These are phyloP conservation scores for Monochamus saltuarius DNA, from an alignment of 1,140 invertebrate genomes.

Conservation along the genomic window DNA sequence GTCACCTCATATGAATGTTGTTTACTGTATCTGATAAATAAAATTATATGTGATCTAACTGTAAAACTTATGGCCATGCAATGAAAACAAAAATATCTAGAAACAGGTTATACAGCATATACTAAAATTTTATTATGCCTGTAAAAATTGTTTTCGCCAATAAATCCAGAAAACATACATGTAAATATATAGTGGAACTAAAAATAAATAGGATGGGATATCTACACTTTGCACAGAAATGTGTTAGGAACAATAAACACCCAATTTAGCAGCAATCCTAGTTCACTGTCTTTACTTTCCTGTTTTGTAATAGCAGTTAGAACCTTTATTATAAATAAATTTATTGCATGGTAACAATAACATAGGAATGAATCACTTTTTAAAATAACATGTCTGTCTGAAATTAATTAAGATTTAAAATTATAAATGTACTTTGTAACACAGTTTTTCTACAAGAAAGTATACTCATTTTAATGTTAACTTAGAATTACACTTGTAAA, in stretches of 20 bases:
- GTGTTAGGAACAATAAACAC: background rate
- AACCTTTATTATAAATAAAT: too few relatives aligned
- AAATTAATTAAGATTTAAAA: background rate
- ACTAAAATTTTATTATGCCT: background rate
- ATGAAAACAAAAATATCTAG: too few relatives aligned
- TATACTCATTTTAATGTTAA: too few relatives aligned
- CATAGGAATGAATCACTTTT: background rate
- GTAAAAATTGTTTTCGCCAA: constrained; percentile 1
- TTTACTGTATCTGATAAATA: too few relatives aligned
- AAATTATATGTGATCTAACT: too few relatives aligned
- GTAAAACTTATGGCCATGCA: too few relatives aligned
- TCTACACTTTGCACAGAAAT: background rate
- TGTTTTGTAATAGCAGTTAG: background rate
- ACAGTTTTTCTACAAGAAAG: too few relatives aligned
- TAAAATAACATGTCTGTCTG: background rate
- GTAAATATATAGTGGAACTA: background rate
- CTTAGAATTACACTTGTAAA: too few relatives aligned
- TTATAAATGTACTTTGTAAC: constrained; percentile 13
- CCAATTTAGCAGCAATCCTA: background rate
- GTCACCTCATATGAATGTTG: too few relatives aligned
- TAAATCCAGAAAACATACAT: too few relatives aligned
- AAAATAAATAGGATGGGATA: background rate
- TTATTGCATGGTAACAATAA: too few relatives aligned
- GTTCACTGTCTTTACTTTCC: background rate
- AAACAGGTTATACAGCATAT: background rate